Base-by-base conservation (phyloP, 2,113 vertebrate genomes). In the Cichladusa arquata region DNA sequence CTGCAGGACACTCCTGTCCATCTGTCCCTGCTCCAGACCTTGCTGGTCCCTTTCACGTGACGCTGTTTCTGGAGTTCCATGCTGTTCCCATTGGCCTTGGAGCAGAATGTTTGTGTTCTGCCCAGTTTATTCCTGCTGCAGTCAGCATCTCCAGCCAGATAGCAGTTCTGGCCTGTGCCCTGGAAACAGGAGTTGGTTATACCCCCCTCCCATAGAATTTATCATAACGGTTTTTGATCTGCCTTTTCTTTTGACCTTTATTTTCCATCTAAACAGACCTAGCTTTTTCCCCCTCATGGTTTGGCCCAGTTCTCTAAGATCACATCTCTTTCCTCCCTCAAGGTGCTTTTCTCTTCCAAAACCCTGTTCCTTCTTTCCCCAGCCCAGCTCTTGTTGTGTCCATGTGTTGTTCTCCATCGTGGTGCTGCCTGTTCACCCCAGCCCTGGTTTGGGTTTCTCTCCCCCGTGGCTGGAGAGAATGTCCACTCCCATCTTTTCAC, bases 281-380 rank as follows among this genome's bases (percentile, higher is more conserved):
- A 16, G 10, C 15, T 51, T 47, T 12, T 6, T 5, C 1, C 6
- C 26, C 6, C 4, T 16, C 4, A 6, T 26, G 4, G 36, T 47
- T 44, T 36, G 34, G 6, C 33, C 47, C 10, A n/a, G 23, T 51
- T 70, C 42, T 76, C 29, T 51, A 24, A 48, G 40, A 13, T 57
- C 29, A 12, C 22, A 1, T 29, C 31, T 86, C 24, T 65, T 28
- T 38, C n/a, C 7, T 56, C 14, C 15, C 26, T 44, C 44, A 15
- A 15, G 20, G 11, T 71, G 19, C 29, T 9, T 18, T 18, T 14
- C 12, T 64, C 18, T 74, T 25, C 4, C 29, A 48, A 48, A 48
- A 48, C 23, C 47, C 47, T 3, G 6, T 48, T 24, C 12, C 11
- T 22, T 47, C 45, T 47, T 24, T 13, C 44, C 44, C 9, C 44